phyloP scores from a whole-genome alignment of 2,797 vertebrate genomes.

The Zenarchopterus dispar region DNA sequence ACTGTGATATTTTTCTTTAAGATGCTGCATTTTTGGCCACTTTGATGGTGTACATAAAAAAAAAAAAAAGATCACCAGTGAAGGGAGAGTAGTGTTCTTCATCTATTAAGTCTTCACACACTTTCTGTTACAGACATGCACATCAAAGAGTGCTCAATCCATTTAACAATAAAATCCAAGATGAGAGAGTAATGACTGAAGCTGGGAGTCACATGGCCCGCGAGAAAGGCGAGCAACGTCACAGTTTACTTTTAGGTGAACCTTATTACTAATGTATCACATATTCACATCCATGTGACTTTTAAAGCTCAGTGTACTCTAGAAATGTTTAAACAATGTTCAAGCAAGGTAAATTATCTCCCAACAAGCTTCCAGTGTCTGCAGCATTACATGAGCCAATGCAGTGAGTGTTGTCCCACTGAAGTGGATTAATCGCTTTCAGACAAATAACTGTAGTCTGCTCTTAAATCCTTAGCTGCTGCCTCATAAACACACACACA shows the following conservation, averaged over 20 bases:
- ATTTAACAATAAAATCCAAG: constrained; percentile 6
- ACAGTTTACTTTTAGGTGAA: constrained; percentile 16
- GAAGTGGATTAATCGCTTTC: constrained; percentile 75
- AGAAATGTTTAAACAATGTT: not conserved
- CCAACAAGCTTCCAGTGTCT: constrained; percentile 45
- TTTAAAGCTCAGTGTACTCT: constrained; percentile 18
- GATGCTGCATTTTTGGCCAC: not conserved
- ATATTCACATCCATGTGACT: constrained; percentile 8
- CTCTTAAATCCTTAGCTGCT: constrained; percentile 71
- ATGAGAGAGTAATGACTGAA: constrained; percentile 7
- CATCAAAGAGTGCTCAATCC: constrained; percentile 27
- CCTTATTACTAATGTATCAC: constrained; percentile 28
- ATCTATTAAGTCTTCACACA: constrained; percentile 15
- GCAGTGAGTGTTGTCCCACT: constrained; percentile 47
- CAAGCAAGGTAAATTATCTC: constrained; percentile 18
- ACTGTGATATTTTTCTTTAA: too few relatives aligned
- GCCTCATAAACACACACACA: constrained; percentile 48
- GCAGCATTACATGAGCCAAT: constrained; percentile 48
- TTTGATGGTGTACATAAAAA: not conserved
- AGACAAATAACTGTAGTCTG: constrained; percentile 76
- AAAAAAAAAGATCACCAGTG: not conserved
- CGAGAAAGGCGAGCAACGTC: constrained; percentile 20
- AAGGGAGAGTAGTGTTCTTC: not conserved
- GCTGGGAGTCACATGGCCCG: constrained; percentile 11
- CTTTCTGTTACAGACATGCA: constrained; percentile 8